phyloP scores from a whole-genome alignment of 2,888 invertebrate species.

The Phengaris arion region DNA sequence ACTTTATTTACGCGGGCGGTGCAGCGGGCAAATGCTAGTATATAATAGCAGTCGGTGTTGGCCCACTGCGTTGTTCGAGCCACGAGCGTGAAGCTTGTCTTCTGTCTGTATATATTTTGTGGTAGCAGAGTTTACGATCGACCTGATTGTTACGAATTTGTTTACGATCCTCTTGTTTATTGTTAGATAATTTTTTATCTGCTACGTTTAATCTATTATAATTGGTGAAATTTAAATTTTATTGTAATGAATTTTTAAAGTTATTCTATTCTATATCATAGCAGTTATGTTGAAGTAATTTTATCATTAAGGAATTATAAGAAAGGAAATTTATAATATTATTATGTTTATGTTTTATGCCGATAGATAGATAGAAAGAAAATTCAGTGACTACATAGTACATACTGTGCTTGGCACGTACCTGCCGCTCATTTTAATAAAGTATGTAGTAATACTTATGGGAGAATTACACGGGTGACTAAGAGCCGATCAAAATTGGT shows the following conservation, averaged over 20 bases:
- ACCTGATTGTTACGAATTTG: slow-evolving; percentile 74
- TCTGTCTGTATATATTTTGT: slow-evolving; percentile 65
- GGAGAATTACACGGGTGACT: too few relatives aligned
- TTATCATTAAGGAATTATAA: background rate
- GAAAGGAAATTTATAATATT: background rate
- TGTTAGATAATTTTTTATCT: slow-evolving; percentile 36
- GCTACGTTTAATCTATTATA: slow-evolving; percentile 32
- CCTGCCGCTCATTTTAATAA: too few relatives aligned
- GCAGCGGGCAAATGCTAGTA: too few relatives aligned
- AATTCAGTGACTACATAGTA: too few relatives aligned
- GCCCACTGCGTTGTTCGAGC: too few relatives aligned
- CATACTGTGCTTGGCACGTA: too few relatives aligned
- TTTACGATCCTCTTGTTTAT: slow-evolving; percentile 49
- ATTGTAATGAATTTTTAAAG: slow-evolving; percentile 6
- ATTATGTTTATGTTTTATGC: background rate
- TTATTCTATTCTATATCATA: background rate
- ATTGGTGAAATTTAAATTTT: slow-evolving; percentile 37
- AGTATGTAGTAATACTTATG: too few relatives aligned
- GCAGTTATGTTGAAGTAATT: background rate
- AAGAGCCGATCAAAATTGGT: too few relatives aligned
- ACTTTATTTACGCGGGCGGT: too few relatives aligned
- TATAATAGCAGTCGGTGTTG: too few relatives aligned
- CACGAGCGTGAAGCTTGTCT: slow-evolving; percentile 28
- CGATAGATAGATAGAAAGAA: too few relatives aligned
- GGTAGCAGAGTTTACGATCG: slow-evolving; percentile 64